phyloP scores from a whole-genome alignment of 2,113 vertebrate species.

The Sinocyclocheilus rhinocerous region DNA sequence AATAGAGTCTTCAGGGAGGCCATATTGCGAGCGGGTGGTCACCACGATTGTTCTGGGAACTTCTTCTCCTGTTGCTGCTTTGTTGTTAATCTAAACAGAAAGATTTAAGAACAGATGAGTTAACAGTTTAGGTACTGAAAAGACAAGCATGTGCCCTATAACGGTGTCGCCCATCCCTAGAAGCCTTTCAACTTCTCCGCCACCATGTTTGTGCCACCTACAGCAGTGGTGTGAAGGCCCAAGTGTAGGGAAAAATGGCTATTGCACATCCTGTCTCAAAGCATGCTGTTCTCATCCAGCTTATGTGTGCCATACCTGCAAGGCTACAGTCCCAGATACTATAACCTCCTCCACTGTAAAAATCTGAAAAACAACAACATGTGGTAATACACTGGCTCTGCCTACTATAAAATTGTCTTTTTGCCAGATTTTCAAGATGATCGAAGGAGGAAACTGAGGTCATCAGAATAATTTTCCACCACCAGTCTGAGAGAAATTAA shows the following conservation, averaged over 20 bases:
- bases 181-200: background rate
- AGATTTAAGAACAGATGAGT: background rate
- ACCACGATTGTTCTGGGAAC: conserved; percentile 97
- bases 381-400: conserved; percentile 32
- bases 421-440: conserved; percentile 17
- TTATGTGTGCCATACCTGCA: conserved; percentile 56
- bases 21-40: conserved; percentile 97
- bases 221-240: conserved; percentile 13
- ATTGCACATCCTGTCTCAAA: conserved; percentile 14
- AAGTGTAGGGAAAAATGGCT: conserved; percentile 2
- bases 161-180: background rate
- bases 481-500: background rate
- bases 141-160: background rate
- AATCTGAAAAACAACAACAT: conserved; percentile 63
- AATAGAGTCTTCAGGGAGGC: conserved; percentile 95
- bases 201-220: conserved; percentile 18
- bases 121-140: background rate
- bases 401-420: background rate
- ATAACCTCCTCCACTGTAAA: conserved; percentile 59
- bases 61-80: conserved; percentile 97
- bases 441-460: background rate
- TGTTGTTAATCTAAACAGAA: conserved; percentile 90
- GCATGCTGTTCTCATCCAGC: conserved; percentile 14
- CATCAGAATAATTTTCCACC: background rate
- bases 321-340: conserved; percentile 55